These are phyloP conservation scores for Grammomys dolichurus DNA, from an alignment of 2,113 vertebrate genomes.

Conservation along the genomic window DNA sequence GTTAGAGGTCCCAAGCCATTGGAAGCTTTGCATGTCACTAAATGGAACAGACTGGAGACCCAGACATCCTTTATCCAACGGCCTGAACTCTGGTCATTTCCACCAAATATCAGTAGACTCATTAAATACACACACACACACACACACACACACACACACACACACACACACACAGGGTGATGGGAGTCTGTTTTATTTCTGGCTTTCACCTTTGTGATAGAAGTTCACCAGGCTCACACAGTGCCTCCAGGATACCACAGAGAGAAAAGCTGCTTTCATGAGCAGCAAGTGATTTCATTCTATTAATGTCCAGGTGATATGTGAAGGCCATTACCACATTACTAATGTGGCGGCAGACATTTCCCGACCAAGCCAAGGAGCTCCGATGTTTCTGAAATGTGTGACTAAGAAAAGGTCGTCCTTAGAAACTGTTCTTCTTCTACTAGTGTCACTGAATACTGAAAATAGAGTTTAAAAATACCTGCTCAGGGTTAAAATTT, in stretches of 20 bases:
- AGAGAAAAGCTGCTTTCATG: constrained; percentile 87
- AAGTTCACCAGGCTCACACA: constrained; percentile 79
- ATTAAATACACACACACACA: constrained; percentile 71
- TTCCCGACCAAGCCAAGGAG: constrained; percentile 82
- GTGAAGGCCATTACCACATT: constrained; percentile 88
- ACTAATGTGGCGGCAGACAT: constrained; percentile 86
- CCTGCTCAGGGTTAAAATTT: constrained; percentile 65
- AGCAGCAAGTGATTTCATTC: constrained; percentile 87
- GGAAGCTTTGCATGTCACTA: constrained; percentile 82
- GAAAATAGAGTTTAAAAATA: constrained; percentile 36
- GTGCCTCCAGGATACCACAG: constrained; percentile 85
- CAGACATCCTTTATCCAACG: constrained; percentile 68
- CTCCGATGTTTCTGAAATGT: constrained; percentile 77
- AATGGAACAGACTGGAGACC: constrained; percentile 78
- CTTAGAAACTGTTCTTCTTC: constrained; percentile 82
- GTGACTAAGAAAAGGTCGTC: constrained; percentile 81
- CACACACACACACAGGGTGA: constrained; percentile 55
- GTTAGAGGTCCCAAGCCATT: constrained; percentile 83
- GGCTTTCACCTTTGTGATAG: constrained; percentile 76
- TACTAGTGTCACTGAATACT: constrained; percentile 75
- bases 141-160: not conserved
- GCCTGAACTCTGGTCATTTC: constrained; percentile 63
- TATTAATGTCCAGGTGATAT: constrained; percentile 87
- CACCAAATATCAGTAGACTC: constrained; percentile 57
- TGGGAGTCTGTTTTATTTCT: constrained; percentile 77